Conservation (phyloP, 2,113 vertebrate species). For the Zeus faber region DNA sequence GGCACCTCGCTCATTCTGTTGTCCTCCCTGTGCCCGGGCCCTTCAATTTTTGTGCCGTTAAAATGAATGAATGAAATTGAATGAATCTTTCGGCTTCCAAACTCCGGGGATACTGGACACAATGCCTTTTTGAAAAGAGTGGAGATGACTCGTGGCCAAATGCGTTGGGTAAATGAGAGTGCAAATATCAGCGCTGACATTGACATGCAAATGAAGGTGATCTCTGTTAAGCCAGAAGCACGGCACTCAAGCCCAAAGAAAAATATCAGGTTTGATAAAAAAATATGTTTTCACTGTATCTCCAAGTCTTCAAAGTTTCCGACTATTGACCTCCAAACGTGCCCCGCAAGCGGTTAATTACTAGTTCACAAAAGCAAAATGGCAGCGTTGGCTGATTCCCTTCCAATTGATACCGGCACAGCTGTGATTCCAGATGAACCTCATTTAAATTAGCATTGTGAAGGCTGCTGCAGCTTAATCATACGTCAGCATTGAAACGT, state of each 20-base stretch:
- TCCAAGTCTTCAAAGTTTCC: constrained; percentile 20
- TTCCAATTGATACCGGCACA: constrained; percentile 41
- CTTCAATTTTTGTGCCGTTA: no score
- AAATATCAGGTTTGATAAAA: no score
- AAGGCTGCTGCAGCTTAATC: constrained; percentile 56
- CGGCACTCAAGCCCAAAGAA: no score
- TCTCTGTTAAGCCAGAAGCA: constrained; percentile 15
- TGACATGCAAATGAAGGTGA: constrained; percentile 43
- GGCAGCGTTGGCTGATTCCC: constrained; percentile 35
- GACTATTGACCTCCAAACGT: constrained; percentile 24
- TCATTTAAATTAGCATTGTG: constrained; percentile 58
- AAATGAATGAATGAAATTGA: no score
- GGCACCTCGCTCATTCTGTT: no score
- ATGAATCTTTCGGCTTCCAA: no score
- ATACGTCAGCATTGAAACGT: constrained; percentile 52
- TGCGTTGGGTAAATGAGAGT: constrained; percentile 15
- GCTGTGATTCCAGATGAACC: constrained; percentile 40
- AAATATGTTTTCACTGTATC: constrained; percentile 33
- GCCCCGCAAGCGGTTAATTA: constrained; percentile 25
- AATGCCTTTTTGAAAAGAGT: constrained; percentile 8
- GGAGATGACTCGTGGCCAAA: constrained; percentile 17
- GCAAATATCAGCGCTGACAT: constrained; percentile 18
- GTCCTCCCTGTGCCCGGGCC: no score
- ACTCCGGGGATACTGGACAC: no score
- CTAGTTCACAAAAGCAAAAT: constrained; percentile 19